A percentile compares a stretch with the other conserved stretches of the same genome.
Evolutionary conservation across 2,113 vertebrate genomes (phyloP).

Genomic region (Columba livia): DNA sequence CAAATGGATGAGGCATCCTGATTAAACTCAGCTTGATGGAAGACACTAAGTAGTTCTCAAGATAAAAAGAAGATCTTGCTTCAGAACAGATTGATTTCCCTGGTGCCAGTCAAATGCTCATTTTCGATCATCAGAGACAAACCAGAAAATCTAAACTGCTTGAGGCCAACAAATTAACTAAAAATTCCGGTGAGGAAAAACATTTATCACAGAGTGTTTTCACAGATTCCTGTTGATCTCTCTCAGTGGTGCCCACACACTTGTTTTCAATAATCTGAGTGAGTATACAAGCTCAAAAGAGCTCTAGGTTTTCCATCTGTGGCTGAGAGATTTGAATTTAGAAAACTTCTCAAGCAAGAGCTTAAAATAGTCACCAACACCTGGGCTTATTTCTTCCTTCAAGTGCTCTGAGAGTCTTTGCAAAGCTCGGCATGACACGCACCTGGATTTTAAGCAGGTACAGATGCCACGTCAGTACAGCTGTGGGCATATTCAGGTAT

Average conservation of each 20-base stretch:
- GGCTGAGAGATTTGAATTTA: background rate
- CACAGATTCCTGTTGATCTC: background rate
- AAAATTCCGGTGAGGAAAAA: conserved; percentile 4
- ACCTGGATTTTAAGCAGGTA: background rate
- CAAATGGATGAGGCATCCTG: background rate
- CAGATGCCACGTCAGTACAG: too few species aligned
- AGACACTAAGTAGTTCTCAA: background rate
- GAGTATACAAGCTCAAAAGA: background rate
- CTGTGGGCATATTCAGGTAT: too few species aligned
- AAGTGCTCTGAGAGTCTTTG: background rate
- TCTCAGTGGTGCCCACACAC: background rate
- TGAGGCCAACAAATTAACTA: background rate
- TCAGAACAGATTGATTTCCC: background rate
- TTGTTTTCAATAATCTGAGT: background rate
- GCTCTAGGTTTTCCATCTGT: background rate
- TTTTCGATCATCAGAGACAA: background rate
- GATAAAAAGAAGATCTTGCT: background rate
- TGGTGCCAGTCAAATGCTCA: background rate
- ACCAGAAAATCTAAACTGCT: background rate
- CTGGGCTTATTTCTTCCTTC: background rate
- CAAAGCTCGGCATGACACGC: background rate
- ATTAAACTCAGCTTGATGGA: background rate
- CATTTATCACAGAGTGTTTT: background rate
- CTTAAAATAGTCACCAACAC: background rate
- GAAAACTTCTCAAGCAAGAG: background rate